These are phyloP conservation scores for Spheniscus humboldti DNA, from an alignment of 2,797 vertebrate species.

Conservation along the genomic window DNA sequence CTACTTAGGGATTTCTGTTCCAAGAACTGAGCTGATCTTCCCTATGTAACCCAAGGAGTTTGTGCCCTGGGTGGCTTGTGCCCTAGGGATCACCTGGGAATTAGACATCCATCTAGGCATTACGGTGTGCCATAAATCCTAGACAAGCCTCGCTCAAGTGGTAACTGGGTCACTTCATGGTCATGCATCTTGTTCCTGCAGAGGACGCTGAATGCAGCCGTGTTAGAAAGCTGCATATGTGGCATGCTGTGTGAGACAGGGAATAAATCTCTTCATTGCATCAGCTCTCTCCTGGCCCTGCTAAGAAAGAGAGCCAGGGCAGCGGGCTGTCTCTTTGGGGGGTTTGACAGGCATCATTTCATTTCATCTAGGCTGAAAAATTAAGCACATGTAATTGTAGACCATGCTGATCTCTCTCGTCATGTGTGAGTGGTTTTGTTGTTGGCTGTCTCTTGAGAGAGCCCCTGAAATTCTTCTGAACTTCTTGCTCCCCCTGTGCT, in stretches of 20 bases:
- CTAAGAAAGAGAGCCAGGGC: background rate
- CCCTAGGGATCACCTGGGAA: background rate
- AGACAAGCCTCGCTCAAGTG: background rate
- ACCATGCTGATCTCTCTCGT: background rate
- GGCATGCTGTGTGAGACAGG: background rate
- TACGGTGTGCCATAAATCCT: background rate
- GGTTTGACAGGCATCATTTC: background rate
- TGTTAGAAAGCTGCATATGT: background rate
- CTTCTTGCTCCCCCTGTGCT: background rate
- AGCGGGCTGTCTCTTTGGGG: background rate
- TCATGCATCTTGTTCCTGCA: background rate
- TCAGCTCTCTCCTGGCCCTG: background rate
- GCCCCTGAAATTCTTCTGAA: constrained; percentile 1
- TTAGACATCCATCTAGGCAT: background rate
- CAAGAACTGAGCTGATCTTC: background rate
- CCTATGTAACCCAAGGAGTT: background rate
- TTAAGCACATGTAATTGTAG: background rate
- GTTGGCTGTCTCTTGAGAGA: background rate
- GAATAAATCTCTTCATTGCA: background rate
- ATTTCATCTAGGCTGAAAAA: background rate
- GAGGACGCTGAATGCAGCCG: background rate
- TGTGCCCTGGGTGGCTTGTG: background rate
- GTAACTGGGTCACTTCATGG: background rate
- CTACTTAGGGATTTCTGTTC: background rate
- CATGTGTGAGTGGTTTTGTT: background rate